Percentiles rank a stretch among this genome's conserved stretches.
These are phyloP conservation scores for Caenorhabditis macrosperma DNA, from an alignment of 2,888 invertebrate genomes.

Conservation along the genomic window DNA sequence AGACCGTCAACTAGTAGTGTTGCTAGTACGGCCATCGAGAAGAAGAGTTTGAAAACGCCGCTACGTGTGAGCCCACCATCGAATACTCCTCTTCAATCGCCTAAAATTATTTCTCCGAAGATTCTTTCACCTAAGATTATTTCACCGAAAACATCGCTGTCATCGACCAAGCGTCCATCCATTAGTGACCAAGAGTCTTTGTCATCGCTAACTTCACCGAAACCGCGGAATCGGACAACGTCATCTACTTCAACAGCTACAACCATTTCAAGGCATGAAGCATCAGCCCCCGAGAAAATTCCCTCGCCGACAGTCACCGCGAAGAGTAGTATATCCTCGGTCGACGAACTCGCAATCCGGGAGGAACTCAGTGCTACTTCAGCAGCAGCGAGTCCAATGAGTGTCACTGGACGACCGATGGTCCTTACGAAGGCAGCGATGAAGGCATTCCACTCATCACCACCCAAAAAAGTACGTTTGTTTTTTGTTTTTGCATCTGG, in stretches of 20 bases:
- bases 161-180: slow-evolving; percentile 30
- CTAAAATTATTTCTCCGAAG: slow-evolving; percentile 23
- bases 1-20: slow-evolving; percentile 24
- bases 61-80: slow-evolving; percentile 17
- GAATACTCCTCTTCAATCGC: slow-evolving; percentile 27
- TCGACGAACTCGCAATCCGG: slow-evolving; percentile 14
- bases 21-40: background rate
- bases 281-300: background rate
- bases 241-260: slow-evolving; percentile 34
- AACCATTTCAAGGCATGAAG: slow-evolving; percentile 7
- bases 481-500: slow-evolving; percentile 13
- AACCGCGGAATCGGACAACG: slow-evolving; percentile 19
- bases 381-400: slow-evolving; percentile 28
- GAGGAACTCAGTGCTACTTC: slow-evolving; percentile 26
- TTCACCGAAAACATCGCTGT: slow-evolving; percentile 14
- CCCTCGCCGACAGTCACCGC: slow-evolving; percentile 21
- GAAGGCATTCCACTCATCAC: slow-evolving; percentile 49
- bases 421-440: slow-evolving; percentile 56
- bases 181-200: slow-evolving; percentile 23
- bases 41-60: slow-evolving; percentile 33
- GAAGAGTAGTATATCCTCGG: slow-evolving; percentile 23
- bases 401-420: slow-evolving; percentile 36
- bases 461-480: slow-evolving; percentile 39
- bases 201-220: slow-evolving; percentile 25
- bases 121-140: slow-evolving; percentile 29